Evolutionary conservation across 2,888 invertebrate genomes (phyloP), one percentile per base, ranked within the genome.

Genomic region (Rutpela maculata): DNA sequence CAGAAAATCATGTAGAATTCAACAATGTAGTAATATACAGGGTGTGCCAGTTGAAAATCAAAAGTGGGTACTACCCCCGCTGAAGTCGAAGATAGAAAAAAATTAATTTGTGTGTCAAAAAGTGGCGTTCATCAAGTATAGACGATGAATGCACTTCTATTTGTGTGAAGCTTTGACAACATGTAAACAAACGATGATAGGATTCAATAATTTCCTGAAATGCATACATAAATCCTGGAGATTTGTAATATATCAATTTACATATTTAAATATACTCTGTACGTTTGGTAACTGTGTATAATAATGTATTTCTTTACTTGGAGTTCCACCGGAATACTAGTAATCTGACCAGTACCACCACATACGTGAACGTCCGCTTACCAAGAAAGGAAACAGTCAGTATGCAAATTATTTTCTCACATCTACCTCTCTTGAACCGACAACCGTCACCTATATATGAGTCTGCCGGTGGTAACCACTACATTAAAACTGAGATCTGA

Each of bases 351-450:
- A 17, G n/a, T 15, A n/a, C 50, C n/a, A 15, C 43, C n/a, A 15
- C 43, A 43, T 43, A 43, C 12, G 4, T 12, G 43, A 38, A 15
- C 15, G 15, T 43, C 43, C 15, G 43, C 12, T 7, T 43, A 4
- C 50, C 50, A 15, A n/a, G n/a, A 50, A 50, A 50, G 50, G 50
- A 50, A 6, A 50, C 7, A n/a, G 50, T n/a, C 50, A 50, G 50
- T 50, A 50, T 50, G 50, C 50, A 50, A 50, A 50, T 50, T 50
- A 50, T n/a, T n/a, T 50, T 50, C 50, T 50, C 50, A 50, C 50
- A 50, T 50, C 50, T 50, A 43, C 50, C n/a, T 3, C 15, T n/a
- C 1, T 15, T 43, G 43, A 43, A 43, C 50, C 15, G 50, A 50
- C 50, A 50, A n/a, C 50, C 50, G 15, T 50, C 50, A 43, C 12